Evolutionary conservation across 1,140 invertebrate species (phyloP).

Genomic region (Eurosta solidaginis): DNA sequence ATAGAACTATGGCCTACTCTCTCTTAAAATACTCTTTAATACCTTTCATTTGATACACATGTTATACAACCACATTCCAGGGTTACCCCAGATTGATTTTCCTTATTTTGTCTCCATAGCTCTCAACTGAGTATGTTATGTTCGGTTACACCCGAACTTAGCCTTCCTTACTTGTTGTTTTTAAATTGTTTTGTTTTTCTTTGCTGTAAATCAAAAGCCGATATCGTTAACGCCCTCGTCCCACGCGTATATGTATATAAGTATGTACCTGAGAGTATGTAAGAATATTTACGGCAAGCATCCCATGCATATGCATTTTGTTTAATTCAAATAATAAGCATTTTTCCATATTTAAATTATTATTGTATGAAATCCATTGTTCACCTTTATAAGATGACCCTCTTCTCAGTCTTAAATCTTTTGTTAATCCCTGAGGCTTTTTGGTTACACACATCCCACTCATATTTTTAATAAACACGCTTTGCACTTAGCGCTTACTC

Average conservation of each 20-base stretch:
- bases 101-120: background rate
- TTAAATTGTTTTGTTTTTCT: background rate
- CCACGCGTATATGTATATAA: background rate
- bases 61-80: too few relatives aligned
- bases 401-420: background rate
- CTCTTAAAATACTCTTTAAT: too few relatives aligned
- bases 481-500: background rate
- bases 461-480: constrained; percentile 9
- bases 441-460: background rate
- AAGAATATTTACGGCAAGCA: too few relatives aligned
- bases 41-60: too few relatives aligned
- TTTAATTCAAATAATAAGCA: background rate
- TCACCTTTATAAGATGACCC: background rate
- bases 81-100: too few relatives aligned
- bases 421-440: background rate
- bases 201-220: background rate
- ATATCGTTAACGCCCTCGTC: background rate
- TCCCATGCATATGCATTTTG: background rate
- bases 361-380: background rate
- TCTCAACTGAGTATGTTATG: too few relatives aligned
- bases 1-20: too few relatives aligned
- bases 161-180: too few relatives aligned
- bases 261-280: too few relatives aligned
- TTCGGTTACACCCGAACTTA: too few relatives aligned
- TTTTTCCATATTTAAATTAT: background rate